These are phyloP conservation scores for Picathartes gymnocephalus DNA, from an alignment of 2,113 vertebrate genomes.

Conservation along the genomic window DNA sequence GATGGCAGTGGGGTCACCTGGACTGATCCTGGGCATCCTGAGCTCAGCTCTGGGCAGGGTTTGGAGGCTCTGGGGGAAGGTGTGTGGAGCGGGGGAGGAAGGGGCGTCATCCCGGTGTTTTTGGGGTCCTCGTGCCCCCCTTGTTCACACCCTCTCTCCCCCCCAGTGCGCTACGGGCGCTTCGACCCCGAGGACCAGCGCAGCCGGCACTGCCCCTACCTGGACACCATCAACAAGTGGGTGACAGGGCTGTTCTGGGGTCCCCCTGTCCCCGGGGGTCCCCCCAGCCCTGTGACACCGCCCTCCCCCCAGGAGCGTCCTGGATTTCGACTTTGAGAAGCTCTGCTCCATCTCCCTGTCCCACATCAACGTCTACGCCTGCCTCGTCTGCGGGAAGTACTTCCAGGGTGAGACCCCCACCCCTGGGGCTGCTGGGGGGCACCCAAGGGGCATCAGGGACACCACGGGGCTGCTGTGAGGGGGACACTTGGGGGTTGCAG, in stretches of 20 bases:
- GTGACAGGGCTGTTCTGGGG: not conserved
- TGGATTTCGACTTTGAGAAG: slow-evolving; percentile 98
- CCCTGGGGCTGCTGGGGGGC: not conserved
- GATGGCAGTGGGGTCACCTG: no score
- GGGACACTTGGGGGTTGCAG: no score
- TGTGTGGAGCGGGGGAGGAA: no score
- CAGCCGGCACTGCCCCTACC: slow-evolving; percentile 92
- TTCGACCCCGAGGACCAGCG: slow-evolving; percentile 81
- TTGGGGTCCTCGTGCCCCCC: not conserved
- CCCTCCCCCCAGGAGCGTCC: slow-evolving; percentile 79
- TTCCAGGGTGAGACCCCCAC: slow-evolving; percentile 82
- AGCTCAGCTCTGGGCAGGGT: not conserved
- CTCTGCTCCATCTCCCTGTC: slow-evolving; percentile 95
- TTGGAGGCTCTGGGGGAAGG: not conserved
- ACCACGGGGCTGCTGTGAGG: no score
- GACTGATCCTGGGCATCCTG: not conserved
- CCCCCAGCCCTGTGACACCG: not conserved
- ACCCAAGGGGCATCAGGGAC: no score
- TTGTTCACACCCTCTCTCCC: fast-evolving
- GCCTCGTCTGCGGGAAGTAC: slow-evolving; percentile 95
- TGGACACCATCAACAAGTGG: slow-evolving; percentile 95
- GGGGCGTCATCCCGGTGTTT: fast-evolving
- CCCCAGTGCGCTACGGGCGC: slow-evolving; percentile 64
- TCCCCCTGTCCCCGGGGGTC: not conserved
- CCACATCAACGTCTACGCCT: slow-evolving; percentile 94